Evolutionary conservation across 2,113 vertebrate species (phyloP).

Genomic region (Rallus limicola): DNA sequence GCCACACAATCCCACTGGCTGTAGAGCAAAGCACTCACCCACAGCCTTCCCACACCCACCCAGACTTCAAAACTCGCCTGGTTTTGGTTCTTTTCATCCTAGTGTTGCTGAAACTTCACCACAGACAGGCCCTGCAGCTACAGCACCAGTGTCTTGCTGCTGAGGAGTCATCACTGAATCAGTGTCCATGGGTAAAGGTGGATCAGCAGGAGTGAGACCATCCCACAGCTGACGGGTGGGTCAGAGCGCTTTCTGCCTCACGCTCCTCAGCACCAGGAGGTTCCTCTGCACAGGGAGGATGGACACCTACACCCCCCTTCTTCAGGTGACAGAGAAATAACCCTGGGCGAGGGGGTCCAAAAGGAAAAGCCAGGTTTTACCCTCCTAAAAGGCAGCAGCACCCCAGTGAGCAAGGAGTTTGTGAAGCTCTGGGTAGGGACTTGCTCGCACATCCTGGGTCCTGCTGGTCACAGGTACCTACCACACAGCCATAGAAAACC

Average conservation of each 20-base stretch:
- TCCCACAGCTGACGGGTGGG: not conserved
- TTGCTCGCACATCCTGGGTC: not conserved
- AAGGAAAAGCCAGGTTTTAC: rapidly evolving
- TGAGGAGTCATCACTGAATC: rapidly evolving
- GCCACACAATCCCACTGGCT: not conserved
- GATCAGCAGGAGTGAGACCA: not conserved
- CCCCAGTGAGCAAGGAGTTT: rapidly evolving
- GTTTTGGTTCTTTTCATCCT: not conserved
- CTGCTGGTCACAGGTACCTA: not conserved
- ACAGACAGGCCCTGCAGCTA: rapidly evolving
- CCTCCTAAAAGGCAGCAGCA: not conserved
- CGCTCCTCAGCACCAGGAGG: no score
- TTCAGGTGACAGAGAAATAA: no score
- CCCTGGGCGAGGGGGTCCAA: rapidly evolving
- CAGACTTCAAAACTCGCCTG: not conserved
- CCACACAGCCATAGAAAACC: rapidly evolving
- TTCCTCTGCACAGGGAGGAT: rapidly evolving
- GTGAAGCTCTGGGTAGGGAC: not conserved
- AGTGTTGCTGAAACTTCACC: not conserved
- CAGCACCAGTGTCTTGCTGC: rapidly evolving
- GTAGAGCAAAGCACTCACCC: rapidly evolving
- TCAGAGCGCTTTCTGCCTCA: no score
- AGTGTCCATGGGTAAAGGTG: not conserved
- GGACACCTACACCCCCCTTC: not conserved
- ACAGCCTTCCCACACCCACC: not conserved